Percentiles rank a stretch among this genome's conserved stretches.
These are phyloP conservation scores for Oscarella lobularis DNA, from an alignment of 37 sponge, comb jelly and placozoan species.

Conservation along the genomic window DNA sequence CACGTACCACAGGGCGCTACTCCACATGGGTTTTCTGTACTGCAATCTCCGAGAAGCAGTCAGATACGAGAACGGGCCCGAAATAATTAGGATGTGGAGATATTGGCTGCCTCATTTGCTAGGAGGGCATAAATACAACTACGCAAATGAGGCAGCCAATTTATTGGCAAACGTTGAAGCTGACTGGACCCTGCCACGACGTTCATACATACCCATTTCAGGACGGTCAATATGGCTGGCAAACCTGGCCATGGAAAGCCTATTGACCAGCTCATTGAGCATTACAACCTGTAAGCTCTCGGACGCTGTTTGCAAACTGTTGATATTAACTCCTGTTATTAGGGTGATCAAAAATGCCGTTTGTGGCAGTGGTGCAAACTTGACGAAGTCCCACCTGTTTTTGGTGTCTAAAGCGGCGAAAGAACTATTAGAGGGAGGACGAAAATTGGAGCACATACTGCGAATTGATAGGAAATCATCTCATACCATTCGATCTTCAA, in stretches of 20 bases:
- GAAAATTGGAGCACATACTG: too few species aligned
- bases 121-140: not conserved
- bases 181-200: not conserved
- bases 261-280: not conserved
- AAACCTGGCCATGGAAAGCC: not conserved
- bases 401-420: too few species aligned
- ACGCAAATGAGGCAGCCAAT: not conserved
- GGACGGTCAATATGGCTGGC: not conserved
- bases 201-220: not conserved
- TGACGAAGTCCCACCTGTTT: too few species aligned
- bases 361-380: too few species aligned
- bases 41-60: not conserved
- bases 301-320: too few species aligned
- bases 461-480: too few species aligned
- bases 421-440: too few species aligned
- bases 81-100: not conserved
- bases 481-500: too few species aligned
- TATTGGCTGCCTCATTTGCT: not conserved
- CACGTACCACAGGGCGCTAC: not conserved
- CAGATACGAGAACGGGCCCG: not conserved
- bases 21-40: not conserved
- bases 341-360: too few species aligned
- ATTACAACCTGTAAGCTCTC: not conserved
- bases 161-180: not conserved
- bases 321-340: too few species aligned